A percentile compares a stretch with the other conserved stretches of the same genome.
Evolutionary conservation across 2,888 invertebrate species (phyloP).

Genomic region (Calameuta idolon): DNA sequence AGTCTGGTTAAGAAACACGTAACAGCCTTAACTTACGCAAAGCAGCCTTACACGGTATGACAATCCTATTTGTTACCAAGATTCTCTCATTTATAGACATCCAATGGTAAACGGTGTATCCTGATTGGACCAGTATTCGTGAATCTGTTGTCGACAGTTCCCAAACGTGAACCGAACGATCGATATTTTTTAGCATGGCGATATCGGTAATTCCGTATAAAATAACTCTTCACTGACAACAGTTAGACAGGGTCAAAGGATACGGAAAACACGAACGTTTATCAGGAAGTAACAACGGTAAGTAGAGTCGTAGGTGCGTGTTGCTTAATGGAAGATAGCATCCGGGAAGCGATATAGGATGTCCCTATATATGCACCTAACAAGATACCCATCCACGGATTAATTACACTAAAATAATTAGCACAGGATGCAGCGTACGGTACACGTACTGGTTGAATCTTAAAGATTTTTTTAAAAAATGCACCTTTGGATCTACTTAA

Average conservation of each 20-base stretch:
- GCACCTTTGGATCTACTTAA: background rate
- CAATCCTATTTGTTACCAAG: constrained; percentile 16
- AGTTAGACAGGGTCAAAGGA: background rate
- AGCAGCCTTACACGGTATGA: constrained; percentile 22
- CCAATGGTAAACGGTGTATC: background rate
- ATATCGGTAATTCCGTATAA: too few species aligned
- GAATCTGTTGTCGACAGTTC: background rate
- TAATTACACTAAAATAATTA: background rate
- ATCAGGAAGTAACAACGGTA: background rate
- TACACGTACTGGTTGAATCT: background rate
- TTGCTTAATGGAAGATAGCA: background rate
- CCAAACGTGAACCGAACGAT: too few species aligned
- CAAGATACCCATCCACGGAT: background rate
- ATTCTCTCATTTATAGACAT: background rate
- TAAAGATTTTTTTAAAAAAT: background rate
- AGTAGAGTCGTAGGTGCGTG: background rate
- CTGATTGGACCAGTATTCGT: background rate
- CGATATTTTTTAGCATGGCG: too few species aligned
- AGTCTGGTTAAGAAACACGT: background rate
- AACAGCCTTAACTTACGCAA: constrained; percentile 17
- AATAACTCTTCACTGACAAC: background rate
- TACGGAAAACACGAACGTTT: background rate
- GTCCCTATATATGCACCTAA: background rate
- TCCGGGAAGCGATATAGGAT: background rate
- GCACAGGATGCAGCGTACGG: background rate